Percentiles rank a stretch among this genome's conserved stretches.
Evolutionary conservation across 1,140 invertebrate species (phyloP).

Genomic region (Acyrthosiphon pisum): DNA sequence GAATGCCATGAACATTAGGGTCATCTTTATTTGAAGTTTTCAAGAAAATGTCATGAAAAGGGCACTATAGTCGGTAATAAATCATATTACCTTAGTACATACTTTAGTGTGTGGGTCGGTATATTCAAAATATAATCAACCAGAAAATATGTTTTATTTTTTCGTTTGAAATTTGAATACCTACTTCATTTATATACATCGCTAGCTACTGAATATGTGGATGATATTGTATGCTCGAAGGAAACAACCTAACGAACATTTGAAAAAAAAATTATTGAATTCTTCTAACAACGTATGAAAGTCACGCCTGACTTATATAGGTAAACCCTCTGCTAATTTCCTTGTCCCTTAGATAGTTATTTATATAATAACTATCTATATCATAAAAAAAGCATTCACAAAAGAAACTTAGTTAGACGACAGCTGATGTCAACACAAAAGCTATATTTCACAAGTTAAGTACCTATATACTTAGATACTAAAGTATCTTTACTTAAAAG

Average conservation of each 20-base stretch:
- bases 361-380: not conserved
- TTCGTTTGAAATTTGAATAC: not conserved
- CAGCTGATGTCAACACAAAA: not conserved
- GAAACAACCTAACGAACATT: not conserved
- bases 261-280: not conserved
- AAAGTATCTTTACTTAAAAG: not conserved
- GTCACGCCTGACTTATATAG: not conserved
- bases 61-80: constrained; percentile 36
- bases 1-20: constrained; percentile 37
- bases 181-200: not conserved
- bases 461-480: too few relatives aligned
- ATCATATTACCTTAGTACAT: constrained; percentile 14
- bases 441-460: not conserved
- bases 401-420: not conserved
- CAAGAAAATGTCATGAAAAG: constrained; percentile 47
- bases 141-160: not conserved
- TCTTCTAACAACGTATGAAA: not conserved
- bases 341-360: not conserved
- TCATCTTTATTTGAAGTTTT: constrained; percentile 29
- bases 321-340: not conserved
- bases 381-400: not conserved
- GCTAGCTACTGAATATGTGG: not conserved
- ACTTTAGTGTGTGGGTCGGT: not conserved
- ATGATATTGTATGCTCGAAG: not conserved
- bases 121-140: not conserved